Conservation (phyloP, 2,113 vertebrate genomes). For the Sciurus niger region DNA sequence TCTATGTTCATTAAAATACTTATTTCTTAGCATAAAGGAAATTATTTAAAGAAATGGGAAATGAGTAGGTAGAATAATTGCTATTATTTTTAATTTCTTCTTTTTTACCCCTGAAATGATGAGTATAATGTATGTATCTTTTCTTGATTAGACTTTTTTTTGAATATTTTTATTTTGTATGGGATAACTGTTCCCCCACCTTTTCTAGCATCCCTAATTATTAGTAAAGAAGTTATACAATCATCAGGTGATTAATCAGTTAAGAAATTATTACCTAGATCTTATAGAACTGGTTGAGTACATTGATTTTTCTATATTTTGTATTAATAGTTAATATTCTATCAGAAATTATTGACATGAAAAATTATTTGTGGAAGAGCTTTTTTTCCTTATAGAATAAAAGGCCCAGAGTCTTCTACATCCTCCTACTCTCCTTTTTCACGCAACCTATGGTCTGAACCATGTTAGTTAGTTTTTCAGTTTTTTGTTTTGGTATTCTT, state of each 20-base stretch:
- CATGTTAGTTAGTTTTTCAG: constrained; percentile 15
- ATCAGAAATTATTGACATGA: constrained; percentile 46
- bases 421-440: neutral
- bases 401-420: neutral
- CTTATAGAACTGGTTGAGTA: neutral
- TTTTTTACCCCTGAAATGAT: neutral
- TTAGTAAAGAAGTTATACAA: constrained; percentile 34
- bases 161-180: constrained; percentile 61
- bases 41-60: constrained; percentile 30
- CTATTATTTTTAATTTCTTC: constrained; percentile 25
- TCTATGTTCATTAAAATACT: constrained; percentile 3
- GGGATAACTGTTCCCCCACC: neutral
- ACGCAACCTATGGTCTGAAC: neutral
- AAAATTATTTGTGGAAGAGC: neutral
- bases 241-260: neutral
- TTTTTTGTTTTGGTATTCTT: constrained; percentile 42
- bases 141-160: constrained; percentile 34
- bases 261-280: constrained; percentile 37
- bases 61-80: neutral
- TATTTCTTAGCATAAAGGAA: constrained; percentile 1
- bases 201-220: neutral
- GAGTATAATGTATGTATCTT: neutral
- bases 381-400: constrained; percentile 44
- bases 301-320: constrained; percentile 28
- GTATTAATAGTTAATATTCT: neutral